Conservation (phyloP, 2,113 vertebrate species). For the Anoplopoma fimbria region DNA sequence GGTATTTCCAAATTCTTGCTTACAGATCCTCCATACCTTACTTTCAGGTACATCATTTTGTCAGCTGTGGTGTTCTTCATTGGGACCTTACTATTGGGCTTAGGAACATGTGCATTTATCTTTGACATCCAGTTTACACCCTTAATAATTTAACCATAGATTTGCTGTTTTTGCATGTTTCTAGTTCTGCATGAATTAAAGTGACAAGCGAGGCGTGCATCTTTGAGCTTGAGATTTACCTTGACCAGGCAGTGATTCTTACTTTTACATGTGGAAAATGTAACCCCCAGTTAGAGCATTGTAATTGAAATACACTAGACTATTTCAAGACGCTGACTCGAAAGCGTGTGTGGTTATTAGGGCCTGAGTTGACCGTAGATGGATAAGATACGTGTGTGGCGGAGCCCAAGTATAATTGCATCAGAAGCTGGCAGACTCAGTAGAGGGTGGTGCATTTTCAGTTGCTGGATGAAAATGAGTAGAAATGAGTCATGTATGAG, state of each 20-base stretch:
- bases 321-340: constrained; percentile 39
- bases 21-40: neutral
- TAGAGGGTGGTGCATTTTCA: constrained; percentile 59
- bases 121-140: neutral
- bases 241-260: neutral
- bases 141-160: neutral
- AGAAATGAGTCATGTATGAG: constrained; percentile 72
- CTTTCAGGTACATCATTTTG: neutral
- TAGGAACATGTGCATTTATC: neutral
- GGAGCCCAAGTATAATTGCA: constrained; percentile 55
- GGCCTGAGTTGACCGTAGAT: constrained; percentile 50
- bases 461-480: constrained; percentile 66
- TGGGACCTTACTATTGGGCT: neutral
- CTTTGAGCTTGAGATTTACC: neutral
- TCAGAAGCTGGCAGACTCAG: constrained; percentile 51
- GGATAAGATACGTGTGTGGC: constrained; percentile 49
- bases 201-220: neutral
- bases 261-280: neutral
- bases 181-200: neutral
- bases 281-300: neutral
- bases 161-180: neutral
- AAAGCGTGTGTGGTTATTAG: constrained; percentile 58
- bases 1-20: neutral
- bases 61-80: neutral
- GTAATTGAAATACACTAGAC: constrained; percentile 16